A percentile compares a stretch with the other conserved stretches of the same genome.
phyloP scores from a whole-genome alignment of 2,113 vertebrate species.

The Lonchura striata region DNA sequence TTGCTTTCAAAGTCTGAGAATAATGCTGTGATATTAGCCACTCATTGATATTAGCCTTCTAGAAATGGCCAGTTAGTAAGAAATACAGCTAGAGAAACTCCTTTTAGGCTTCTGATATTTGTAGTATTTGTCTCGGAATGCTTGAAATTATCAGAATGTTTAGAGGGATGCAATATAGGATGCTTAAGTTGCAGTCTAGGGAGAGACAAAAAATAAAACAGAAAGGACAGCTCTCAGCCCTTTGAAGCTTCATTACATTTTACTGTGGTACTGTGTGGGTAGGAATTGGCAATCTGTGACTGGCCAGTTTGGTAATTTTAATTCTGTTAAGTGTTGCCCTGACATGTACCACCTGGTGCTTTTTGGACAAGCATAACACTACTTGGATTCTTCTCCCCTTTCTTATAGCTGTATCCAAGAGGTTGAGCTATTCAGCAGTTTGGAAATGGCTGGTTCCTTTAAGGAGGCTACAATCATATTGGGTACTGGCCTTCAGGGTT shows the following conservation, averaged over 20 bases:
- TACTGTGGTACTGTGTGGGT: accelerated
- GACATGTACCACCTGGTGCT: background rate
- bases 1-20: background rate
- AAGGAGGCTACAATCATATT: background rate
- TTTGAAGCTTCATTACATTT: background rate
- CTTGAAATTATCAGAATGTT: background rate
- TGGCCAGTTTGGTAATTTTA: background rate
- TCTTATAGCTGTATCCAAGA: background rate
- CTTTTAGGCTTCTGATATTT: background rate
- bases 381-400: background rate
- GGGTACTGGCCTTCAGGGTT: background rate
- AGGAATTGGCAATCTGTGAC: background rate
- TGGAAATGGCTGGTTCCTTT: background rate
- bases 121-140: background rate
- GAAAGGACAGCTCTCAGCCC: background rate
- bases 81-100: background rate
- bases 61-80: background rate
- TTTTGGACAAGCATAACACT: background rate
- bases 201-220: background rate
- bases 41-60: background rate
- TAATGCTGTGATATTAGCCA: background rate
- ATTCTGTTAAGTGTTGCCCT: background rate
- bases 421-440: background rate
- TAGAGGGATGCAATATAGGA: background rate
- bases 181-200: background rate